phyloP scores from a whole-genome alignment of 2,113 vertebrate genomes.

The Planiliza haematocheilus region DNA sequence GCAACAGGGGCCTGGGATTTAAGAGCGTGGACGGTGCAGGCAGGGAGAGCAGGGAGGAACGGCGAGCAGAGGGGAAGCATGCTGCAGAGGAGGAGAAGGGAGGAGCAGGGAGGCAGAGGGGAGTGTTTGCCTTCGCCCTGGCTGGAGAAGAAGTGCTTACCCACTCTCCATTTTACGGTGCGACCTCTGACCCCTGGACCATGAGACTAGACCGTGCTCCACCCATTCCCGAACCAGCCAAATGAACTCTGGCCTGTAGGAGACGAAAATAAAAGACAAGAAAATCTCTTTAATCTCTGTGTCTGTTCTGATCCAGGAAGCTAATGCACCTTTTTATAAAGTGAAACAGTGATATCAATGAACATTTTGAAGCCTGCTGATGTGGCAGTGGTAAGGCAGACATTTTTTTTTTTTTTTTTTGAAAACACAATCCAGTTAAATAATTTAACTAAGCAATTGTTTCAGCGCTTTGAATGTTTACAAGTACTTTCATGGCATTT shows the following conservation, averaged over 20 bases:
- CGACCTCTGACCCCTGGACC: constrained; percentile 90
- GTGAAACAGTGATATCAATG: constrained; percentile 38
- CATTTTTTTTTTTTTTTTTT: background rate
- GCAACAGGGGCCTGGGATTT: constrained; percentile 79
- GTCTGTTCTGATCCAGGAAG: constrained; percentile 57
- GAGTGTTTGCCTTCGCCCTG: constrained; percentile 91
- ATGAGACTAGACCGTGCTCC: constrained; percentile 87
- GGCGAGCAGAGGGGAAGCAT: constrained; percentile 86
- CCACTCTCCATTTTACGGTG: constrained; percentile 88
- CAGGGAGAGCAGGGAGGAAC: constrained; percentile 87
- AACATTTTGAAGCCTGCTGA: constrained; percentile 60
- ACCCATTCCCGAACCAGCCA: constrained; percentile 90
- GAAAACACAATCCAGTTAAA: constrained; percentile 22
- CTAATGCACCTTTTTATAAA: constrained; percentile 67
- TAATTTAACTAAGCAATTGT: constrained; percentile 26
- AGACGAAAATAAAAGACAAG: constrained; percentile 23
- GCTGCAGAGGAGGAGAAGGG: constrained; percentile 86
- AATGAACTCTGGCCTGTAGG: constrained; percentile 77
- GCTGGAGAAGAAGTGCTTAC: constrained; percentile 89
- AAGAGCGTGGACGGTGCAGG: constrained; percentile 85
- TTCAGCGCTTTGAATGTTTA: constrained; percentile 57
- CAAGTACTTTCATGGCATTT: constrained; percentile 54
- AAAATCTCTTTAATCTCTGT: constrained; percentile 33
- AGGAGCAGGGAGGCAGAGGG: constrained; percentile 89
- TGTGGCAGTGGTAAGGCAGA: constrained; percentile 31